Evolutionary conservation across 1,140 invertebrate genomes (phyloP), one percentile per base, ranked within the genome.

Genomic region (Cryptotermes secundus): DNA sequence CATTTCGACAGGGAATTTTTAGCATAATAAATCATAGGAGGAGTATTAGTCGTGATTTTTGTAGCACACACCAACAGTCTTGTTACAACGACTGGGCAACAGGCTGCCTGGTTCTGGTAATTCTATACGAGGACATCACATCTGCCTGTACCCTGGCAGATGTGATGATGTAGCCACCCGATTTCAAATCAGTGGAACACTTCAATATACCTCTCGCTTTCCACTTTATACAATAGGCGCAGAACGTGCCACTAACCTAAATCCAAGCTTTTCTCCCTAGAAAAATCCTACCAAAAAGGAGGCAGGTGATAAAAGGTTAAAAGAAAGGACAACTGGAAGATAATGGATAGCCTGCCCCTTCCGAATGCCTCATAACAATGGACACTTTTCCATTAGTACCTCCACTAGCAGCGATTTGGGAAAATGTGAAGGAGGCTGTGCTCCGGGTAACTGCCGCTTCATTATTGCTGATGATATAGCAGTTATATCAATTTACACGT

Each of bases 231-330:
- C 59, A 72, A 72, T 31, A 49, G 45, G 14, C 22, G 45, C 19
- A 22, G 45, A 49, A 72, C 59, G 59, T 72, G n/a, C 59, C 59
- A 72, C 59, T 72, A 72, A 72, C 59, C 59, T 72, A 72, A 72
- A 72, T 72, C 59, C 59, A 72, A 72, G 59, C 59, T 72, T 72
- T 72, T 72, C 59, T 72, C 59, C 59, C 59, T 72, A 72, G 59
- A 72, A 72, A 72, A 72, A 14, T 72, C 59, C 59, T 72, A 72
- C 59, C 7, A 72, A 72, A 72, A 72, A n/a, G 31, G 59, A n/a
- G 59, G 59, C 59, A 72, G 59, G 59, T 72, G 59, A 72, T 72
- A 72, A 72, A 7, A 72, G 6, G 59, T n/a, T 72, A 72, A 72
- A 72, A 72, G 59, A 72, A 72, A 72, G 59, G 59, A 72, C 59